Conservation (phyloP, 2,797 vertebrate genomes). For the Syndactyla subalaris region DNA sequence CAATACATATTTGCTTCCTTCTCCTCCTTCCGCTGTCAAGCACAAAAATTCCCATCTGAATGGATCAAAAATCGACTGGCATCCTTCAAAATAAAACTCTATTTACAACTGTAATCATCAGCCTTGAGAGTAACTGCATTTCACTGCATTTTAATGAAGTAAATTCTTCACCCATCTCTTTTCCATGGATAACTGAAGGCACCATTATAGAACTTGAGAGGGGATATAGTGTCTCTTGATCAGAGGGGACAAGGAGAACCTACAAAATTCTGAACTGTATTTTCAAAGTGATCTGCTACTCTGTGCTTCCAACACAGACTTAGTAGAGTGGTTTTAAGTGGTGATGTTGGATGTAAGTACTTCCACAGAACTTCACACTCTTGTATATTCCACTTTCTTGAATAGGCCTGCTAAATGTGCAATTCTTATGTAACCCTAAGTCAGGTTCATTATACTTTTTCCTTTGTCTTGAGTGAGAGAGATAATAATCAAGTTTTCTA, state of each 20-base stretch:
- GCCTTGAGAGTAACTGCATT: background rate
- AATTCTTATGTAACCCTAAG: background rate
- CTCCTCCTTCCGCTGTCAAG: background rate
- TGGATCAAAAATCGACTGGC: background rate
- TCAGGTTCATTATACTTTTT: background rate
- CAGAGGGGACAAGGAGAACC: background rate
- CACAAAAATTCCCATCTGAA: background rate
- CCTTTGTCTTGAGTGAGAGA: background rate
- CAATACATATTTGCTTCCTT: background rate
- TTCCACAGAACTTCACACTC: background rate
- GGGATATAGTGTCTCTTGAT: background rate
- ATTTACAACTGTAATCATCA: background rate
- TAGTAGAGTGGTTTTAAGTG: background rate
- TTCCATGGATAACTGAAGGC: background rate
- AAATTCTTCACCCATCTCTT: background rate
- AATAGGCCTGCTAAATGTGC: background rate
- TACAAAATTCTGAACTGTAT: background rate
- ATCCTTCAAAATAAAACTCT: background rate
- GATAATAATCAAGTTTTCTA: background rate
- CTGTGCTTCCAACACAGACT: background rate
- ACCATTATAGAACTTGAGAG: background rate
- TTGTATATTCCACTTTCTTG: background rate
- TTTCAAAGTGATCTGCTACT: background rate
- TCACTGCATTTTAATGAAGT: conserved; percentile 9
- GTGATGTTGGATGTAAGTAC: background rate